phyloP scores from a whole-genome alignment of 1,140 invertebrate genomes.

The Drosophila rufa region DNA sequence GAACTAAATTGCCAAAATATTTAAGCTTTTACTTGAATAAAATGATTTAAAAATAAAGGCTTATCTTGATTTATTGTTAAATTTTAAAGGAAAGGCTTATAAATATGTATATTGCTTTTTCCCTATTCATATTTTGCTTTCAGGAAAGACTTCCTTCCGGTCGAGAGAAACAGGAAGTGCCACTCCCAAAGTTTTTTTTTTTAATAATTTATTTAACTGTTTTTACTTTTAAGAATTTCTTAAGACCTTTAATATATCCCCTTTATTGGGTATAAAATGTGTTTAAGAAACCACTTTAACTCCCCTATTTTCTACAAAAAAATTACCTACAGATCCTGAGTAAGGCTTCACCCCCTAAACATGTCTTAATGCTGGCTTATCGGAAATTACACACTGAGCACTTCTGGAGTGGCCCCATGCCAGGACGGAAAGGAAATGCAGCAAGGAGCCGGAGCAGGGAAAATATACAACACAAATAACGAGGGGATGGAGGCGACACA shows the following conservation, averaged over 20 bases:
- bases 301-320: too few species aligned
- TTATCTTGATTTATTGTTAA: too few species aligned
- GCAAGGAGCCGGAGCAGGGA: conserved; percentile 4
- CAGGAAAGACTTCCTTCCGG: background rate
- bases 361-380: conserved; percentile 28
- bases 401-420: conserved; percentile 29
- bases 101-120: background rate
- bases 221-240: background rate
- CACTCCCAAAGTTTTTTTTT: too few species aligned
- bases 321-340: background rate
- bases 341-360: conserved; percentile 23
- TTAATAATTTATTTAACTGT: too few species aligned
- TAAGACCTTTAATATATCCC: background rate
- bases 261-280: background rate
- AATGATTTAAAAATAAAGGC: too few species aligned
- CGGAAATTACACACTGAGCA: conserved; percentile 39
- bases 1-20: background rate
- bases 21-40: background rate
- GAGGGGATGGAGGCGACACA: background rate
- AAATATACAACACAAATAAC: conserved; percentile 18
- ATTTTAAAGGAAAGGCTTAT: too few species aligned
- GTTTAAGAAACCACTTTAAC: background rate
- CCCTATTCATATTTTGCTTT: background rate
- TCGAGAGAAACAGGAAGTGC: too few species aligned
- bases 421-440: conserved; percentile 25